Base-by-base conservation (phyloP, 2,113 vertebrate species). In the Podarcis raffonei region DNA sequence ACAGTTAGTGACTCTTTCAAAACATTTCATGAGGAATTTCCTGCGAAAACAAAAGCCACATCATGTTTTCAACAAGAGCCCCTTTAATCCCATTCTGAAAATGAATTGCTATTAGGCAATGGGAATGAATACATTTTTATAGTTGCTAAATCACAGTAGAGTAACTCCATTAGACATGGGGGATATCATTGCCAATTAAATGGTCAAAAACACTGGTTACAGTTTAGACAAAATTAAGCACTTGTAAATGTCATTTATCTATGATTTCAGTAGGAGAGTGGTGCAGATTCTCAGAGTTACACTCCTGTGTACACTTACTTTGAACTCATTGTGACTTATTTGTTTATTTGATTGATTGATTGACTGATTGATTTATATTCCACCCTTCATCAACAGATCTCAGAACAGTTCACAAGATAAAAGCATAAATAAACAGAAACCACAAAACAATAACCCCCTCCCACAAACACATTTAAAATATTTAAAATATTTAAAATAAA, bases 1-100 rank as follows among this genome's bases (percentile, higher is more conserved):
- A 5, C 91, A 91, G 91, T 89, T 92, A 93, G 91, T 89, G 92
- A 85, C 74, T 35, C 39, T 91, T 90, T 30, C 59, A 72, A 94
- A 94, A 68, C 89, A 90, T 84, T 91, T 62, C 83, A 27, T 89
- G 74, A 37, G 0, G 3, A 87, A 89, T 89, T 90, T 92, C 84
- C 93, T 0, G 27, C 71, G 89, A 90, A 90, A 78, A n/a, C 65
- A 90, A 90, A 93, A 79, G 71, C 13, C 32, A 68, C 87, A 90
- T 87, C 91, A 85, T 2, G 85, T 59, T 71, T 91, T 84, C 90
- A 23, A 90, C n/a, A 88, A 75, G 75, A 83, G n/a, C n/a, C 75
- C 89, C 74, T 90, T 89, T 87, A 80, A 80, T 75, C 89, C 39
- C 39, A 85, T 66, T 15, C 75, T 91, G 65, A 35, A 27, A 88